phyloP scores from a whole-genome alignment of 2,888 invertebrate genomes.

The Himalopsyche tibetana region DNA sequence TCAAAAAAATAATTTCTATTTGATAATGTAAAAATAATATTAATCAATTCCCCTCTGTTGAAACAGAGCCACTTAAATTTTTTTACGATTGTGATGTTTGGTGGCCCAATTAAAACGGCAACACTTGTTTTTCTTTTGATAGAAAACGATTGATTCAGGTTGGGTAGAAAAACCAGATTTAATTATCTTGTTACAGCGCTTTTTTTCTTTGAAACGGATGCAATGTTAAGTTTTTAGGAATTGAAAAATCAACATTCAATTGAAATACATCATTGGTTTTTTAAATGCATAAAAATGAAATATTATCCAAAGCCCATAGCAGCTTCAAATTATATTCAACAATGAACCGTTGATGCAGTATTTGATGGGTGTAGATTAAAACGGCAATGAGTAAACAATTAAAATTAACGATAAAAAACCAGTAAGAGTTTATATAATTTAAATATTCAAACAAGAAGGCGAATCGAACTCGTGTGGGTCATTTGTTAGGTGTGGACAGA shows the following conservation, averaged over 20 bases:
- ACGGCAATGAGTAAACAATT: no score
- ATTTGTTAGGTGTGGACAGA: no score
- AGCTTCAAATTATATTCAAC: no score
- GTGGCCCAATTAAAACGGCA: conserved; percentile 53
- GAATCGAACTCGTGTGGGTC: no score
- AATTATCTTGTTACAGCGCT: background rate
- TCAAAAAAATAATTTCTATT: no score
- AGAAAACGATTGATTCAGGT: background rate
- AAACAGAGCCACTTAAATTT: background rate
- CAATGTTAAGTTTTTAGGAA: background rate
- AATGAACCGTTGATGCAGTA: no score
- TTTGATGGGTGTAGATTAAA: no score
- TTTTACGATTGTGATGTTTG: background rate
- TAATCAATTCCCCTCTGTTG: background rate
- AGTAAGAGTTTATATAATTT: no score
- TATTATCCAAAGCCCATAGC: no score
- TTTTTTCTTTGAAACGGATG: background rate
- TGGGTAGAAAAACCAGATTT: background rate
- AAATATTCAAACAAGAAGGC: no score
- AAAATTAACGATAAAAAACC: no score
- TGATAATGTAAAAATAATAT: no score
- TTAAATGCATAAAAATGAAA: background rate
- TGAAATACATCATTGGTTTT: background rate
- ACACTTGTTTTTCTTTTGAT: conserved; percentile 54
- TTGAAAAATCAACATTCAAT: background rate